phyloP scores from a whole-genome alignment of 2,888 invertebrate genomes.

The Caenorhabditis imperialis region DNA sequence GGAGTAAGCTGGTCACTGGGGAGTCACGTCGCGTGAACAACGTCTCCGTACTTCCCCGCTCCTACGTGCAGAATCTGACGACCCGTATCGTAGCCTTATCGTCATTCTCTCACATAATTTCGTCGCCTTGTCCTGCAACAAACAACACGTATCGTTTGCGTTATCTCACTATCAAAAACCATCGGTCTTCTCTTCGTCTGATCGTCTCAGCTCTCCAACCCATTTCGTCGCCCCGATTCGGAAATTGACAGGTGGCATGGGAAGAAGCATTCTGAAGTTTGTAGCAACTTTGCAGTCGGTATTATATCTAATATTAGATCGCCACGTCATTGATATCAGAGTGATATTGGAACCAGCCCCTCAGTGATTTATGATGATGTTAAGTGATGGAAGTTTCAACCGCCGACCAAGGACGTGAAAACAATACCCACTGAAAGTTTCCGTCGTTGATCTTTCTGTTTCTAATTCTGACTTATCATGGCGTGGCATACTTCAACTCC shows the following conservation, averaged over 20 bases:
- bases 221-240: conserved; percentile 31
- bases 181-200: conserved; percentile 17
- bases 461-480: conserved; percentile 5
- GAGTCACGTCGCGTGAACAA: no score
- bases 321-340: conserved; percentile 15
- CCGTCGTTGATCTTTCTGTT: conserved; percentile 1
- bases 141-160: conserved; percentile 32
- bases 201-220: conserved; percentile 17
- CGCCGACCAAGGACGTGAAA: no score
- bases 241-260: conserved; percentile 19
- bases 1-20: no score
- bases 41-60: no score
- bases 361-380: conserved; percentile 27
- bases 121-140: conserved; percentile 27
- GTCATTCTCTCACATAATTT: conserved; percentile 3
- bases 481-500: conserved; percentile 14
- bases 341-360: background rate
- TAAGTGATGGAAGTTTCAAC: no score
- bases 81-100: conserved; percentile 3
- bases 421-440: no score
- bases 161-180: conserved; percentile 13
- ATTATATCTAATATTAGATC: conserved; percentile 28
- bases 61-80: background rate
- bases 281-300: conserved; percentile 5
- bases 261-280: conserved; percentile 13